phyloP scores from a whole-genome alignment of 2,888 invertebrate genomes.

The Hemaris fuciformis region DNA sequence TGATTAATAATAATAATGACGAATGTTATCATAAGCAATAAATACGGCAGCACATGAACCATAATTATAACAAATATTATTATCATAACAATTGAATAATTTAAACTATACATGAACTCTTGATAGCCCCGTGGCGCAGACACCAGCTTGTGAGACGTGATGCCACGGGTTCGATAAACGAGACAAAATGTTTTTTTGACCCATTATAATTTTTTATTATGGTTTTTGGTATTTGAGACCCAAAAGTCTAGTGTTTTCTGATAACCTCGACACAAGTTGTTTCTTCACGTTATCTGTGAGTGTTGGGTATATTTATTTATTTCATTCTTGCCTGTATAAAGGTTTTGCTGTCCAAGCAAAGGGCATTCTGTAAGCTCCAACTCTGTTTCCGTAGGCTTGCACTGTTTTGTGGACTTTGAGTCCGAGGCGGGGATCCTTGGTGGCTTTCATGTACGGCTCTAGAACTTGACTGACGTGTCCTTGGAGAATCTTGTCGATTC shows the following conservation, averaged over 20 bases:
- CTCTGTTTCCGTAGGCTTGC: constrained; percentile 89
- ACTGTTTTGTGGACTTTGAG: constrained; percentile 91
- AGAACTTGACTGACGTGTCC: constrained; percentile 91
- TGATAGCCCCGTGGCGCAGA: neutral
- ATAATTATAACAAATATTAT: neutral
- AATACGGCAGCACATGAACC: neutral
- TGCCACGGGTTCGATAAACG: neutral
- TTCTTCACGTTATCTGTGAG: too few species aligned
- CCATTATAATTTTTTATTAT: too few species aligned
- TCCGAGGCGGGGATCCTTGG: constrained; percentile 89
- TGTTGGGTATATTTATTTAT: too few species aligned
- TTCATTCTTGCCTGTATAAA: constrained; percentile 82
- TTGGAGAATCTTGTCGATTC: constrained; percentile 96
- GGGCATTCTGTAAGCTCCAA: constrained; percentile 96
- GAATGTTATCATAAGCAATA: neutral
- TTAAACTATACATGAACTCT: neutral
- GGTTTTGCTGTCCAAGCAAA: constrained; percentile 98
- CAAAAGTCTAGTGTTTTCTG: too few species aligned
- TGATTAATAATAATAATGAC: neutral
- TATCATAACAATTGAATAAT: neutral
- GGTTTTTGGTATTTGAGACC: too few species aligned
- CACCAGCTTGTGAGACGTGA: too few species aligned
- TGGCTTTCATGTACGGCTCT: constrained; percentile 92
- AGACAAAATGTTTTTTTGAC: too few species aligned
- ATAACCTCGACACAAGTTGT: too few species aligned